A percentile compares a stretch with the other conserved stretches of the same genome.
Evolutionary conservation across 2,888 invertebrate species (phyloP).

Genomic region (Ramazzottius varieornatus): DNA sequence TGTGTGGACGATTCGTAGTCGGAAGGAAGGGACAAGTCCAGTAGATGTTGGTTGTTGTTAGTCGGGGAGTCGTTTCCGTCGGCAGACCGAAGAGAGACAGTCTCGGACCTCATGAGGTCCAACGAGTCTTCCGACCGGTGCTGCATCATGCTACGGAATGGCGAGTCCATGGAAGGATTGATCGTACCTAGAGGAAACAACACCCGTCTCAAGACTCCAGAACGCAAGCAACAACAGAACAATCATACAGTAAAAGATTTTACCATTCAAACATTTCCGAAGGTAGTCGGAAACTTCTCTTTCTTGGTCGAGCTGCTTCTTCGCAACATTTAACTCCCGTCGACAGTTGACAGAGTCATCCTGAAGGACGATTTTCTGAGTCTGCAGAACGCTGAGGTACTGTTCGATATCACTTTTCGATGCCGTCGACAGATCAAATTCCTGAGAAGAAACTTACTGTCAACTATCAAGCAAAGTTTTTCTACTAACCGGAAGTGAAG

Average conservation of each 20-base stretch:
- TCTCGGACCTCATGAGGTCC: background rate
- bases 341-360: constrained; percentile 23
- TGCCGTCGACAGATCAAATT: constrained; percentile 1
- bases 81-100: background rate
- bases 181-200: no score
- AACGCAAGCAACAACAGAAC: no score
- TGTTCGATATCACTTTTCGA: constrained; percentile 26
- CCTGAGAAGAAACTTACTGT: background rate
- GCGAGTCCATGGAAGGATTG: no score
- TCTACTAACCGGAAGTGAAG: background rate
- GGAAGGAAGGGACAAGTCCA: background rate
- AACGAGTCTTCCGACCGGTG: background rate
- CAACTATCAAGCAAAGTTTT: background rate
- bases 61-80: background rate
- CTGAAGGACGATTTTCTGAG: constrained; percentile 26
- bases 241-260: no score
- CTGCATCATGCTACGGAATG: background rate
- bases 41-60: background rate
- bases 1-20: no score
- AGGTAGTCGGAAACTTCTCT: background rate
- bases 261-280: background rate
- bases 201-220: no score
- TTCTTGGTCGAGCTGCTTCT: background rate
- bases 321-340: background rate
- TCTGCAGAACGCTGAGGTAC: constrained; percentile 28